These are phyloP conservation scores for Drosophila demipolita DNA, from an alignment of 2,888 invertebrate species.

Conservation along the genomic window DNA sequence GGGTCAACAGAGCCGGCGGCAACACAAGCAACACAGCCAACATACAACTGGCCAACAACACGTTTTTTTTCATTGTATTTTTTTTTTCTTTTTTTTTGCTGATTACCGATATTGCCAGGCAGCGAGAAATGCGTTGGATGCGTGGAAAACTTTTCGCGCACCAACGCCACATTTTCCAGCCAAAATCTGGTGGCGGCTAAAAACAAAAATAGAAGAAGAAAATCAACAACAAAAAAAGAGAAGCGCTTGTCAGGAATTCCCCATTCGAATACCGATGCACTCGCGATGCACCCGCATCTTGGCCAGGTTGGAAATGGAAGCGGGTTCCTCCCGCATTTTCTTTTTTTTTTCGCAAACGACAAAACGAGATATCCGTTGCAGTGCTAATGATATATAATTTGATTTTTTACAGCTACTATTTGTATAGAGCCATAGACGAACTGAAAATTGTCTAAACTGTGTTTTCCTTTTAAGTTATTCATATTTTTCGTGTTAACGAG, in stretches of 20 bases:
- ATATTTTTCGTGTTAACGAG: not conserved
- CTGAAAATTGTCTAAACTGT: not conserved
- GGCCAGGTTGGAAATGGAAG: constrained; percentile 28
- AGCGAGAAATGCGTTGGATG: constrained; percentile 76
- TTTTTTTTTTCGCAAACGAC: not conserved
- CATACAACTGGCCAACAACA: constrained; percentile 52
- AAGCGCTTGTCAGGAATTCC: constrained; percentile 40
- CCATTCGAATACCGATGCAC: constrained; percentile 44
- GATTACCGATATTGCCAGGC: constrained; percentile 76
- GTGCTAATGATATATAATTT: constrained; percentile 12
- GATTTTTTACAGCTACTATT: constrained; percentile 10
- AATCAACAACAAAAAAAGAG: not conserved
- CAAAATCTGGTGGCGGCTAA: constrained; percentile 58
- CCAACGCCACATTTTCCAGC: constrained; percentile 50
- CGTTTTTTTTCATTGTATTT: constrained; percentile 38
- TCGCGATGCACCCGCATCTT: constrained; percentile 49
- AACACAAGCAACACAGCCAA: constrained; percentile 31
- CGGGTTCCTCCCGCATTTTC: constrained; percentile 50
- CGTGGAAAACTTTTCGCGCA: constrained; percentile 67
- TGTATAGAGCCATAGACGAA: not conserved
- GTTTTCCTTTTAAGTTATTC: not conserved
- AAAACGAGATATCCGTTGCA: not conserved
- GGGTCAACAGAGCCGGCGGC: constrained; percentile 62
- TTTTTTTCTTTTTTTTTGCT: constrained; percentile 31
- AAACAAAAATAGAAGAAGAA: constrained; percentile 17